phyloP scores from a whole-genome alignment of 2,113 vertebrate species.

The Aythya baeri region DNA sequence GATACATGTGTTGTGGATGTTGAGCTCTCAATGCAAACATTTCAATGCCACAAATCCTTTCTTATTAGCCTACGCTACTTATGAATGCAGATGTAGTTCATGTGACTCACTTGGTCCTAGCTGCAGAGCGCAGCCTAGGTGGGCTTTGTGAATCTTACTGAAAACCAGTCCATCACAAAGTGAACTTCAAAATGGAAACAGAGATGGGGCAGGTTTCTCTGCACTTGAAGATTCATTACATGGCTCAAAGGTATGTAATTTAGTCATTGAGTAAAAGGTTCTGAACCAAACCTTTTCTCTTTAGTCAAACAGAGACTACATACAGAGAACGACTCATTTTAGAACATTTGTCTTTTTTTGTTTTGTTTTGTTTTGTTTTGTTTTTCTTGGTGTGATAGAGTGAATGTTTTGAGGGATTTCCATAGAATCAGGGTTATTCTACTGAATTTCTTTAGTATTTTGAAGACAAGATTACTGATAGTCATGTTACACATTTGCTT shows the following conservation, averaged over 20 bases:
- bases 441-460: not conserved
- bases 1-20: not conserved
- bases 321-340: not conserved
- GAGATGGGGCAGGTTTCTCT: not conserved
- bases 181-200: not conserved
- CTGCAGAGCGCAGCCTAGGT: not conserved
- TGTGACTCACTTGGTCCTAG: not conserved
- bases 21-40: not conserved
- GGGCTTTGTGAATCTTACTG: not conserved
- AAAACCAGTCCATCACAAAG: not conserved
- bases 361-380: too few relatives aligned
- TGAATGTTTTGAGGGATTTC: not conserved
- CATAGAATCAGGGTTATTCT: not conserved
- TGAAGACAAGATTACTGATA: not conserved
- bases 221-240: not conserved
- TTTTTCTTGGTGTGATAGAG: not conserved
- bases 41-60: not conserved
- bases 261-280: not conserved
- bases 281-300: not conserved
- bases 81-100: not conserved
- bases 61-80: not conserved
- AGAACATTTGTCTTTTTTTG: not conserved
- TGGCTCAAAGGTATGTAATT: not conserved
- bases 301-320: not conserved
- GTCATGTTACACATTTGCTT: not conserved